Conservation (phyloP, 2,888 invertebrate species). For the Apodemia duryi region DNA sequence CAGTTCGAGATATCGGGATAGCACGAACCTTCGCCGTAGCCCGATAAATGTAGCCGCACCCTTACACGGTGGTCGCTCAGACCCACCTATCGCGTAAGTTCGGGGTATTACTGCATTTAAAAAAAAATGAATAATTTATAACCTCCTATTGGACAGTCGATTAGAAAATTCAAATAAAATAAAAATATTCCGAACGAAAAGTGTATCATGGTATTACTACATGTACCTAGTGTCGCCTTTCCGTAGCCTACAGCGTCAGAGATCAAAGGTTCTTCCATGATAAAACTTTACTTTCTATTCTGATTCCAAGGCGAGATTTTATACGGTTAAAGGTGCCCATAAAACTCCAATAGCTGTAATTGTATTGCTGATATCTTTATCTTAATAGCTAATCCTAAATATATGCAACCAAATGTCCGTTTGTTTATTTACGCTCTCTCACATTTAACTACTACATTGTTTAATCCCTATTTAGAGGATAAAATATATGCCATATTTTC, state of each 20-base stretch:
- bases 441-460: not conserved
- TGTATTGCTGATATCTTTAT: slow-evolving; percentile 13
- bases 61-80: too few relatives aligned
- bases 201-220: not conserved
- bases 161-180: not conserved
- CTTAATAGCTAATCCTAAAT: slow-evolving; percentile 15
- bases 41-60: too few relatives aligned
- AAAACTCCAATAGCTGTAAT: slow-evolving; percentile 20
- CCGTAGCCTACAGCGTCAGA: slow-evolving; percentile 29
- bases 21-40: too few relatives aligned
- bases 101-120: too few relatives aligned
- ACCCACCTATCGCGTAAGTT: too few relatives aligned
- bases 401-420: slow-evolving; percentile 12
- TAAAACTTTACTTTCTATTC: slow-evolving; percentile 29
- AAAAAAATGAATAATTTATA: too few relatives aligned
- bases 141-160: too few relatives aligned
- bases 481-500: too few relatives aligned
- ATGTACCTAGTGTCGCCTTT: slow-evolving; percentile 23
- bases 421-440: slow-evolving; percentile 13
- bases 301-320: slow-evolving; percentile 28
- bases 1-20: too few relatives aligned
- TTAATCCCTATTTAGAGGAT: not conserved
- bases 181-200: not conserved
- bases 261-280: slow-evolving; percentile 26
- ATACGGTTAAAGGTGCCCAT: slow-evolving; percentile 27